Percentiles rank a stretch among this genome's conserved stretches.
These are phyloP conservation scores for Okapia johnstoni DNA, from an alignment of 2,113 vertebrate genomes.

Conservation along the genomic window DNA sequence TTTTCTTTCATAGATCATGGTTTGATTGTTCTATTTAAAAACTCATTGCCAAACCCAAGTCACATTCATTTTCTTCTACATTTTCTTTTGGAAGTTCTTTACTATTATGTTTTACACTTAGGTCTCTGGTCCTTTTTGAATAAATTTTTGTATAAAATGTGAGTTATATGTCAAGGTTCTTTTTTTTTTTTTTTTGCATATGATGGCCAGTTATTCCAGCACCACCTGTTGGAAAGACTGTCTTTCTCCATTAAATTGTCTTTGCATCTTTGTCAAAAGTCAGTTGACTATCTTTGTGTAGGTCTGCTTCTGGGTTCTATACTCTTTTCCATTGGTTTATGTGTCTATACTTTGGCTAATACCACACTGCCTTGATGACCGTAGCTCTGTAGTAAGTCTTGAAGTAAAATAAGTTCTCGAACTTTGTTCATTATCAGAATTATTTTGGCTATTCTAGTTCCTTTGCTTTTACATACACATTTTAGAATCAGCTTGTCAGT, in stretches of 20 bases:
- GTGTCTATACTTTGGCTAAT: neutral
- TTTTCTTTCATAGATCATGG: neutral
- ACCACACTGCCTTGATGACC: neutral
- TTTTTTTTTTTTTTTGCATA: neutral
- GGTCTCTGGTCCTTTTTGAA: neutral
- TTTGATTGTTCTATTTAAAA: neutral
- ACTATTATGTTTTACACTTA: neutral
- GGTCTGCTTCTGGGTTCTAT: neutral
- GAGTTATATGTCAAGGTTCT: neutral
- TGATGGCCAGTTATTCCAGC: neutral
- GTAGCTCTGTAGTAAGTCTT: neutral
- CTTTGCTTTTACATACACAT: neutral
- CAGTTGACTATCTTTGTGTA: neutral
- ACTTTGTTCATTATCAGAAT: neutral
- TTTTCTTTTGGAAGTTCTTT: neutral
- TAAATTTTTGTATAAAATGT: neutral
- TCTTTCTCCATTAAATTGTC: neutral
- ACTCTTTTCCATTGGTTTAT: neutral
- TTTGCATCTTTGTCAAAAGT: neutral
- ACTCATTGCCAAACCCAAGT: neutral
- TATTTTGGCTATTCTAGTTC: neutral
- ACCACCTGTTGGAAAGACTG: neutral
- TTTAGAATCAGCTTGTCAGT: neutral
- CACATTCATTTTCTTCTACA: neutral
- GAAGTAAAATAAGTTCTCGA: neutral